Evolutionary conservation across 2,113 vertebrate genomes (phyloP), one percentile per base, ranked within the genome.

Genomic region (Platysteira castanea): DNA sequence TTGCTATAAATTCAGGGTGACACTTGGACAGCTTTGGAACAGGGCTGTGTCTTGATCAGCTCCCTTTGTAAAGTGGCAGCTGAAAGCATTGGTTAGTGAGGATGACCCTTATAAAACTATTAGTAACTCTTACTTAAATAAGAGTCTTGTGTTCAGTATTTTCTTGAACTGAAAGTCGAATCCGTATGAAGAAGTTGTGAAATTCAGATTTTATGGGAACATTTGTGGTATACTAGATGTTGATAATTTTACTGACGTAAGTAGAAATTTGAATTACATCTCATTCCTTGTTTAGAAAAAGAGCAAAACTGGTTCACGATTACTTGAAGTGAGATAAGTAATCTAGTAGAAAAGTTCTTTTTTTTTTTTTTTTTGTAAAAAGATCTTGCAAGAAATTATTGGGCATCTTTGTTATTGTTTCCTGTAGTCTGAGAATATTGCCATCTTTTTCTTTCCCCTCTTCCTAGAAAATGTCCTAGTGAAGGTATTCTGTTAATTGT

Each of bases 401-500:
- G 35, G 74, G 4, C n/a, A 56, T 54, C 16, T 81, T 37, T 53
- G 7, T 24, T 65, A 4, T 23, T 80, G 22, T 53, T 86, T 53
- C 24, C 13, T 75, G 7, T 15, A 56, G 33, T 65, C 17, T 37
- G 28, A 85, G 31, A 82, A 49, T 76, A 65, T 10, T 56, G 31
- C 15, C 13, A 50, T 50, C 20, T 44, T n/a, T 7, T 30, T 13
- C 4, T 12, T 4, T 16, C 27, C 1, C 9, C 11, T 2, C 7
- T 35, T 59, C 47, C 35, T 46, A 15, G 20, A 78, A 69, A 74
- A 37, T 60, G 10, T 35, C 27, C 8, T 47, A 52, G 11, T 77
- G 64, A 74, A 80, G 14, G 4, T 63, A 30, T 37, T 90, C 20
- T 63, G 11, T 53, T 78, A 39, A 59, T 61, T 90, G 19, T 67